Conservation (phyloP, 2,888 invertebrate genomes). For the Cerceris rybyensis region DNA sequence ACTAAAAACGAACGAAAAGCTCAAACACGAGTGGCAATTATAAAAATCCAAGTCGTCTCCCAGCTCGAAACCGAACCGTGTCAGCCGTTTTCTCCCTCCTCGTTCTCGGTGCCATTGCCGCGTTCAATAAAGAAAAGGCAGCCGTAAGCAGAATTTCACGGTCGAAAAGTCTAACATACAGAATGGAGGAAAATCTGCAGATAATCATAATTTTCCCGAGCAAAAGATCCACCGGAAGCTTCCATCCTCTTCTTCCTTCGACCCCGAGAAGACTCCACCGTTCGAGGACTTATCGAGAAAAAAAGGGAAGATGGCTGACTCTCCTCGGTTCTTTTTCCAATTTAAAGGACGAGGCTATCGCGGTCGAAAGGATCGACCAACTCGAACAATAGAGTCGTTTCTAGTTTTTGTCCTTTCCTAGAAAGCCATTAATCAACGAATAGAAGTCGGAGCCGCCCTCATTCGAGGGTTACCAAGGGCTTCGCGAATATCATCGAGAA, state of each 20-base stretch:
- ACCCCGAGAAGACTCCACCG: background rate
- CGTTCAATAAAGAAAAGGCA: background rate
- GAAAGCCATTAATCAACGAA: constrained; percentile 35
- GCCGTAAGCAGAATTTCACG: background rate
- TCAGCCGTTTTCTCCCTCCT: background rate
- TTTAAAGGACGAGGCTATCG: constrained; percentile 1
- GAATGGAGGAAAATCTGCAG: background rate
- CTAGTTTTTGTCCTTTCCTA: constrained; percentile 14
- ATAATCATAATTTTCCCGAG: background rate
- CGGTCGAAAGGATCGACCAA: constrained; percentile 8
- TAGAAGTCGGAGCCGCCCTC: constrained; percentile 19
- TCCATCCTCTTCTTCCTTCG: too few species aligned
- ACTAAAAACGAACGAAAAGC: too few species aligned
- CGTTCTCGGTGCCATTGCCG: background rate
- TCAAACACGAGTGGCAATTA: too few species aligned
- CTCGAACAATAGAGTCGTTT: constrained; percentile 21
- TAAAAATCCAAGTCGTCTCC: too few species aligned
- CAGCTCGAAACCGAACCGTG: background rate
- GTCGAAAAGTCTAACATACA: too few species aligned
- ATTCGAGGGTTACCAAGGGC: background rate
- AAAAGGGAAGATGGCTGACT: background rate
- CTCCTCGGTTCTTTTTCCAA: background rate
- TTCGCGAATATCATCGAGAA: background rate
- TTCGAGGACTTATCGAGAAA: background rate
- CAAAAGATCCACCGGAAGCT: background rate